Base-by-base conservation (phyloP, 2,797 vertebrate genomes). In the Liparis tanakae region DNA sequence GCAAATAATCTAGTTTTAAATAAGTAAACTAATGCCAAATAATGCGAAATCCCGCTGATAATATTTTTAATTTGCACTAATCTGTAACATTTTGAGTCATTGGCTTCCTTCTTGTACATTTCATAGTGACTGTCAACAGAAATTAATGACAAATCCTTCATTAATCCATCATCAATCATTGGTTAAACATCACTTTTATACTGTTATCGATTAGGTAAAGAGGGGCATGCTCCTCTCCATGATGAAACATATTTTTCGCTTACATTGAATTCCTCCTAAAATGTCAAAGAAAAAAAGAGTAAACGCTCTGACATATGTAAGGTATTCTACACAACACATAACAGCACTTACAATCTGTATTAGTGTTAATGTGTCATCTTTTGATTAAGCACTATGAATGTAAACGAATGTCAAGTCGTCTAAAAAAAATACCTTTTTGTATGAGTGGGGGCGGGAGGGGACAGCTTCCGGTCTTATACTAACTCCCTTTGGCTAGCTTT, bases 391-490 rank as follows among this genome's bases (percentile, higher is more conserved):
- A n/a, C 3, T 33, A 12, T n/a, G 22, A 61, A 12, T 55, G 12
- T 6, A n/a, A 33, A 61, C 8, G 1, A 14, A 56, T 34, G 10
- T 64, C 10, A 30, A 7, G 22, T 67, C 7, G 14, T 48, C 5
- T 41, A 3, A 6, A 15, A 43, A 10, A 37, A 33, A 41, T 30
- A 3, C 2, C 10, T 30, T 30, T 30, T 30, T 30, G 25, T 30
- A 3, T 2, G 25, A 3, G 25, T 2, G 25, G 25, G 1, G 25
- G 25, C 2, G 25, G 25, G 25, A 4, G 25, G 25, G 25, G 25
- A 30, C 25, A 30, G 72, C 60, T 83, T 87, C 79, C 87, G 61
- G 72, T 72, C 8, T 25, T 8, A 22, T 50, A 20, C 18, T 30
- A 1, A n/a, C 7, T 7, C 1, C 37, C 39, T 50, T 1, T 22